Evolutionary conservation across 1,140 invertebrate species (phyloP), one percentile per base, ranked within the genome.

Genomic region (Dryas iulia): DNA sequence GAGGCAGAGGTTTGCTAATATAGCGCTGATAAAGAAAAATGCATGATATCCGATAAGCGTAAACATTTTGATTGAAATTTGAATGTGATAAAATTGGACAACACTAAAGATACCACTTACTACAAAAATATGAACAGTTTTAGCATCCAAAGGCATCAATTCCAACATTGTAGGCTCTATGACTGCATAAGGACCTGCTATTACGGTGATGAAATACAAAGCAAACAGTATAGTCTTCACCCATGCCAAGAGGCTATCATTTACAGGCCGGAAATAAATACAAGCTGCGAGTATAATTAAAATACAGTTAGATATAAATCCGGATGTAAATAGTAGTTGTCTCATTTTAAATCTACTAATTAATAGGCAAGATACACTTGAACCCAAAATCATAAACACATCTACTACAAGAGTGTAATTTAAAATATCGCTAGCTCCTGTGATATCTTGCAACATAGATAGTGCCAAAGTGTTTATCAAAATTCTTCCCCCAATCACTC

Each of bases 401-500:
- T 74, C 68, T 0, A 74, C 56, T 11, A 68, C 3, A 21, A 74
- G 35, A 10, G 72, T 71, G 21, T 52, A 67, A 1, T 68, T 12
- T 7, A 67, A 47, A 8, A 74, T 67, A 57, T 74, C 31, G 1
- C 59, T 26, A 14, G 21, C 59, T 0, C 61, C 68, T 21, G 68
- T 74, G 11, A 71, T 67, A 21, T 74, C 72, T 68, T 71, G 68
- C 1, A 74, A 23, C 53, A 71, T 70, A 6, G 68, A 67, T 47
- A 74, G 64, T 8, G 65, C 65, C 4, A 74, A 52, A n/a, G 72
- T 71, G 23, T 25, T 62, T 18, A 68, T 57, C 18, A 74, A 26
- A 11, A 74, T 30, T 52, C 65, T 57, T 2, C 69, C 72, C 1
- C 53, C 61, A 2, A 61, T 65, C 0, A 69, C 60, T 71, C 62